Base-by-base conservation (phyloP, 1,140 invertebrate genomes). In the Drosophila carrolli region DNA sequence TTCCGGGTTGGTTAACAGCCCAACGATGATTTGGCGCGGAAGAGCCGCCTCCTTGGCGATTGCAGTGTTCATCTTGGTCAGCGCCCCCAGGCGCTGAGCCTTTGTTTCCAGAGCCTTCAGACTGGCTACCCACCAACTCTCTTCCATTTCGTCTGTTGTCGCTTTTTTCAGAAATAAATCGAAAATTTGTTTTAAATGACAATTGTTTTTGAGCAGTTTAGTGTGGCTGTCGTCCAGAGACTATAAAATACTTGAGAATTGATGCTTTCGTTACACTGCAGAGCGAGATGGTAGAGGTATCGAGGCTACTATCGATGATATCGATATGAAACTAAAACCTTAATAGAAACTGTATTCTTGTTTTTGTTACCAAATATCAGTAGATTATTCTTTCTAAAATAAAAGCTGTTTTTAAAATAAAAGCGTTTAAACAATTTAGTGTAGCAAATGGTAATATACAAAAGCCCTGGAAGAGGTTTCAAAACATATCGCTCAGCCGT, bases 41-140 rank as follows among this genome's bases (percentile, higher is more conserved):
- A 54, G 19, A 7, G 90, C 71, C 1, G 92, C 73, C 47, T 92
- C 66, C 35, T 90, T 81, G 57, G 78, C 83, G n/a, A 88, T 63
- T 0, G 56, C 46, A 0, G 43, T 55, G 13, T 55, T 59, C 47
- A 88, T 63, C 8, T 10, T 48, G 23, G 41, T 70, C 5, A 94
- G 84, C 4, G 92, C 86, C 3, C 90, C 84, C 41, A 93, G 78
- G 66, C 93, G 82, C 9, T 85, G 74, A 47, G 86, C 84, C 82
- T 90, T 89, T 2, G 90, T 73, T 48, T 86, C 61, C 56, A 94
- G 78, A 35, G 91, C 88, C 23, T 85, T 78, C 23, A 92, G 55
- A 72, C 93, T 91, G 16, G 88, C 81, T 29, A 79, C 67, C 86
- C 90, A 93, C 93, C 93, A 94, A 32, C 89, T 91, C 27, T 93